Evolutionary conservation across 2,113 vertebrate genomes (phyloP).

Genomic region (Pterocles gutturalis): DNA sequence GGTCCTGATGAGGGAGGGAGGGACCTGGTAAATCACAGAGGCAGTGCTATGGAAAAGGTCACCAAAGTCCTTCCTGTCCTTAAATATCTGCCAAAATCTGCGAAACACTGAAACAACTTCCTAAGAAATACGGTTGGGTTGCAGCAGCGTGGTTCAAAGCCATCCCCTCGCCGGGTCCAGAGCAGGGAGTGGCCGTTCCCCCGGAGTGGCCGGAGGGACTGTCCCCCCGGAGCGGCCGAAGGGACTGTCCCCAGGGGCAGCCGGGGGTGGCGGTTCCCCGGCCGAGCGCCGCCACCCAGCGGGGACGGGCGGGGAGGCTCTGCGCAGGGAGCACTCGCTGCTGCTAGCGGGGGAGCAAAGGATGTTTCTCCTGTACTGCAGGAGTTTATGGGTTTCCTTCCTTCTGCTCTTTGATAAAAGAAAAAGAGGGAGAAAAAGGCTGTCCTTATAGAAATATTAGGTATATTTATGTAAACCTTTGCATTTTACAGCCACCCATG

Average conservation of each 20-base stretch:
- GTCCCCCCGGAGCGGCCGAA: neutral
- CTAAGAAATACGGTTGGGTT: neutral
- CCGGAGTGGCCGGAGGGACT: too few relatives aligned
- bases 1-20: neutral
- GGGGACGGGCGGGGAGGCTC: neutral
- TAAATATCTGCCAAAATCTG: neutral
- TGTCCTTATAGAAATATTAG: neutral
- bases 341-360: neutral
- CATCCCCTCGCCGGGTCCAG: accelerated
- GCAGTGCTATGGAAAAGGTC: neutral
- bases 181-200: too few relatives aligned
- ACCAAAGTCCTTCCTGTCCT: neutral
- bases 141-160: neutral
- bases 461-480: neutral
- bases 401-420: neutral
- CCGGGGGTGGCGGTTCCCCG: too few relatives aligned
- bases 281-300: neutral
- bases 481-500: neutral
- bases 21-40: neutral
- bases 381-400: neutral
- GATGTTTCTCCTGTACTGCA: neutral
- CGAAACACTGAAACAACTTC: neutral
- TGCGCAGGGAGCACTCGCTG: accelerated
- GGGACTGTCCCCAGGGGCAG: too few relatives aligned
- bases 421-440: neutral